phyloP scores from a whole-genome alignment of 1,140 invertebrate genomes.

The Drosophila tsacasi region DNA sequence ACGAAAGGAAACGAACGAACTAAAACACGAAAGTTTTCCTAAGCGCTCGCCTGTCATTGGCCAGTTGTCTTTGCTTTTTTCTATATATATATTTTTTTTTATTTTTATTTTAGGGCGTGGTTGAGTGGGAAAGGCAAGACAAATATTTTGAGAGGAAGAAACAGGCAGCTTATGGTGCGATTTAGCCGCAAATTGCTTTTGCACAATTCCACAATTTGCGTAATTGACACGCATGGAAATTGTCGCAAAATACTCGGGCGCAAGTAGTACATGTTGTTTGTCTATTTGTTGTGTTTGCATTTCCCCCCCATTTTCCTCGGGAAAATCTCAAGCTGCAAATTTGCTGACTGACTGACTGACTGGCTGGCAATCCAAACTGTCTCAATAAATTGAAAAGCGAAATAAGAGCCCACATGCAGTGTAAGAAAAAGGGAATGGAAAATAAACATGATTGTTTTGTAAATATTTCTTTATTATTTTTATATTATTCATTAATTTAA shows the following conservation, averaged over 20 bases:
- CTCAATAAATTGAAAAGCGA: conserved; percentile 42
- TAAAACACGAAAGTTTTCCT: conserved; percentile 54
- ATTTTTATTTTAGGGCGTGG: neutral
- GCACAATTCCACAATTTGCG: conserved; percentile 23
- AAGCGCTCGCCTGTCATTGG: conserved; percentile 46
- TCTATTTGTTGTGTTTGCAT: conserved; percentile 28
- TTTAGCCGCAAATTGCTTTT: conserved; percentile 38
- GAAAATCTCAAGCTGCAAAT: conserved; percentile 23
- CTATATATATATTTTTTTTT: neutral
- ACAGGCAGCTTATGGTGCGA: conserved; percentile 12
- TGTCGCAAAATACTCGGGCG: conserved; percentile 19
- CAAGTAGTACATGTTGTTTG: conserved; percentile 19
- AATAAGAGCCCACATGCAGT: neutral
- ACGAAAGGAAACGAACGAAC: conserved; percentile 56
- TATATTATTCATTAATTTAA: no score
- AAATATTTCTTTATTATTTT: no score
- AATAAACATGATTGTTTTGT: no score
- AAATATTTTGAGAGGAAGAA: conserved; percentile 18
- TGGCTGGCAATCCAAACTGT: conserved; percentile 6
- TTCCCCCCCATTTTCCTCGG: no score
- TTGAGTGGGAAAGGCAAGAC: conserved; percentile 13
- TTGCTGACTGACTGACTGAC: conserved; percentile 48
- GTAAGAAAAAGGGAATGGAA: neutral
- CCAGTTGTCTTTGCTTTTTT: neutral
- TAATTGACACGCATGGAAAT: conserved; percentile 35